Base-by-base conservation (phyloP, 2,888 invertebrate species). In the Timandra comae region DNA sequence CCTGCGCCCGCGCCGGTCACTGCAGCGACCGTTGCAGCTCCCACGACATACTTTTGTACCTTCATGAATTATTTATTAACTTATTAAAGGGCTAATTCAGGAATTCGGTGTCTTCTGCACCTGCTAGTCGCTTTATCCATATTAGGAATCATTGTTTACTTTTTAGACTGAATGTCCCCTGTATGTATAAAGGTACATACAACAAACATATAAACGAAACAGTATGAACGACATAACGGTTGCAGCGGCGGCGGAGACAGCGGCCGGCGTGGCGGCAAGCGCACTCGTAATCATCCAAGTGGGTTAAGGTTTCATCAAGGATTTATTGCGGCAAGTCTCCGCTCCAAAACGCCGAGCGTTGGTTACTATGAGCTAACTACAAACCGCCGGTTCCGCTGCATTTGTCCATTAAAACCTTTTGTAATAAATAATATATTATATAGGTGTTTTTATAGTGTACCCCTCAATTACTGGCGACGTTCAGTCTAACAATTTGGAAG, bases 261-360 rank as follows among this genome's bases (percentile, higher is more conserved):
- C 35, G 43, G 51, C 23, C 41, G 40, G 42, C 45, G 43, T 38
- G 44, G 57, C 55, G 62, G 62, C 71, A 56, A 64, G 65, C 68
- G 74, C 68, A 68, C 70, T 77, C 72, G 84, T 82, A 82, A 85
- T 80, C 81, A 81, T 71, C 74, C 80, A 86, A 86, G 71, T 86
- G 74, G 85, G 85, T 86, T 86, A 86, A 86, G 85, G 85, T 84
- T 79, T 53, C 78, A 78, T 68, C 85, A 86, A 85, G 85, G 85
- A 82, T 85, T 84, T 85, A 70, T 84, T 85, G 85, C 84, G 80
- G 81, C 82, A 85, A 84, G 80, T 74, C 81, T 69, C 81, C 84
- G 82, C 80, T 82, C 84, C 82, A 80, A 82, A 81, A 82, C 76
- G 65, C 64, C 67, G 72, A 71, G 69, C 67, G 67, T 62, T 73